Percentiles rank a stretch among this genome's conserved stretches.
Evolutionary conservation across 2,113 vertebrate species (phyloP).

Genomic region (Proterorhinus semilunaris): DNA sequence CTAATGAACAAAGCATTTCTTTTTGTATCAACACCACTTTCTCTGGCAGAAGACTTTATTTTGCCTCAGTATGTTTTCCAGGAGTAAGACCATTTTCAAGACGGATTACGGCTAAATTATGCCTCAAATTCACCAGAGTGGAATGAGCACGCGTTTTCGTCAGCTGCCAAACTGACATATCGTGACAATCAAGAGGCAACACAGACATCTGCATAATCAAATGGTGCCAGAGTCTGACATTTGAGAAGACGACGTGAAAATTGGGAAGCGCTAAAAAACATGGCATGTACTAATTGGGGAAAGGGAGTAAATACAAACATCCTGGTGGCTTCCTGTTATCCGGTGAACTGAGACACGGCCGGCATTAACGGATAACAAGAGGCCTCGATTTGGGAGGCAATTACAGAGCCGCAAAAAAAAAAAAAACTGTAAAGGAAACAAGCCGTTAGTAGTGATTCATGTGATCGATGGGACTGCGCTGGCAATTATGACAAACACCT

Average conservation of each 20-base stretch:
- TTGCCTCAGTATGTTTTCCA: constrained; percentile 3
- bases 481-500: constrained; percentile 2
- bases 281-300: background rate
- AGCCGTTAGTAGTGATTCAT: constrained; percentile 27
- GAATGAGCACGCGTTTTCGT: constrained; percentile 11
- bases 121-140: constrained; percentile 14
- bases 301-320: constrained; percentile 4
- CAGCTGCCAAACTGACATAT: constrained; percentile 25
- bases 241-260: constrained; percentile 14
- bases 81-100: background rate
- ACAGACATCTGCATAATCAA: constrained; percentile 22
- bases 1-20: background rate
- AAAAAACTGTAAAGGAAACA: constrained; percentile 6
- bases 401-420: constrained; percentile 17
- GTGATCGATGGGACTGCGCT: constrained; percentile 10
- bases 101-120: constrained; percentile 23
- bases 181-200: constrained; percentile 30
- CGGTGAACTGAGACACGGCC: constrained; percentile 7
- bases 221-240: constrained; percentile 24
- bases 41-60: background rate
- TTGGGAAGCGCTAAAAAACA: constrained; percentile 2
- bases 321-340: constrained; percentile 15
- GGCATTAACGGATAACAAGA: constrained; percentile 18
- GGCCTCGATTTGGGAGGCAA: constrained; percentile 14
- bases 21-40: background rate